phyloP scores from a whole-genome alignment of 2,797 vertebrate genomes.

The Triplophysa yarkandensis region DNA sequence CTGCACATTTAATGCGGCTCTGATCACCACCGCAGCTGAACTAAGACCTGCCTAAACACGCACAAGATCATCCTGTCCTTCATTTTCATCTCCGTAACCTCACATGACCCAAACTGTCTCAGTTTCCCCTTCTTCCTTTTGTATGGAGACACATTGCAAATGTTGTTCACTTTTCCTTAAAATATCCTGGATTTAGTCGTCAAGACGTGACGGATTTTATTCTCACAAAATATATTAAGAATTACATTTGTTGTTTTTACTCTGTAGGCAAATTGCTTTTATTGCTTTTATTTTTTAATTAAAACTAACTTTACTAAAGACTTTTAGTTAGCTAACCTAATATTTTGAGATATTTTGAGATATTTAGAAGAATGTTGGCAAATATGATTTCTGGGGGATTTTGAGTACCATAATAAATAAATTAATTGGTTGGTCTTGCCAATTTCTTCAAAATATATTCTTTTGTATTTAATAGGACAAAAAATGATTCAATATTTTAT shows the following conservation, averaged over 20 bases:
- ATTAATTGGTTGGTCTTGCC: no score
- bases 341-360: no score
- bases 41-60: conserved; percentile 32
- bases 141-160: conserved; percentile 4
- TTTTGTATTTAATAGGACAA: no score
- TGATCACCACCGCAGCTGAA: conserved; percentile 43
- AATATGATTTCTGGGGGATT: no score
- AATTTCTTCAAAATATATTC: no score
- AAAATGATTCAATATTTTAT: no score
- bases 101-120: neutral
- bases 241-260: neutral
- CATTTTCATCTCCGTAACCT: conserved; percentile 29
- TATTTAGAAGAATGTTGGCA: no score
- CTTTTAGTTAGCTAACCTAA: no score
- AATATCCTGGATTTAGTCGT: neutral
- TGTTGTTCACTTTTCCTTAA: neutral
- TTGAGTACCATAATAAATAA: no score
- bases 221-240: neutral
- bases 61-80: conserved; percentile 46
- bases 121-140: conserved; percentile 53
- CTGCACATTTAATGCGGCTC: conserved; percentile 31
- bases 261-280: neutral
- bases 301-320: no score
- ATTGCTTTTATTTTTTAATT: no score
- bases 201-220: neutral